phyloP scores from a whole-genome alignment of 2,888 invertebrate species.

The Dolichopus griseipennis region DNA sequence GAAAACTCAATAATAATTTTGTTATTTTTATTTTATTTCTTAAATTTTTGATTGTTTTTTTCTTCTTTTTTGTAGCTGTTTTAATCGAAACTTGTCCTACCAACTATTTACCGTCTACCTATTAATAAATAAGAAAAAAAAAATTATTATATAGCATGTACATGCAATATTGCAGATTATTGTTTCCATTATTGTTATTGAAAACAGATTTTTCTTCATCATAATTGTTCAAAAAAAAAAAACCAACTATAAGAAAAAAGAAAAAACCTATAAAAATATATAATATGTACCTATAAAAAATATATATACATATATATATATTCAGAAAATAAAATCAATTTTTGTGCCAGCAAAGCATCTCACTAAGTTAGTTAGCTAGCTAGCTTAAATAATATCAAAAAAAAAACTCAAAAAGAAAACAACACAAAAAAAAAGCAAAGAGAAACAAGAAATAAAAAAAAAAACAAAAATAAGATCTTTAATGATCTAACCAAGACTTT shows the following conservation, averaged over 20 bases:
- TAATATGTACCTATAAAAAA: too few species aligned
- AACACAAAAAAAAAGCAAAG: not conserved
- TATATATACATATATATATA: too few species aligned
- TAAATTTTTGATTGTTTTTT: too few species aligned
- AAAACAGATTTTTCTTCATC: too few species aligned
- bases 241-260: not conserved
- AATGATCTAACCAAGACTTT: not conserved
- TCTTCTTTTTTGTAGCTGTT: too few species aligned
- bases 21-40: not conserved
- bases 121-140: not conserved
- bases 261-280: not conserved
- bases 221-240: not conserved
- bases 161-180: not conserved
- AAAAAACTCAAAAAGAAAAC: not conserved
- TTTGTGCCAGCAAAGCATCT: conserved; percentile 6
- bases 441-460: not conserved
- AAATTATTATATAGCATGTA: not conserved
- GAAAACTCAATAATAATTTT: not conserved
- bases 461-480: not conserved
- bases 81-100: too few species aligned
- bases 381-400: too few species aligned
- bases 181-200: not conserved
- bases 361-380: not conserved
- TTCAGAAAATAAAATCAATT: not conserved
- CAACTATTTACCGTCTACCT: not conserved